phyloP scores from a whole-genome alignment of 1,140 invertebrate species.

The Bombus cullumanus region DNA sequence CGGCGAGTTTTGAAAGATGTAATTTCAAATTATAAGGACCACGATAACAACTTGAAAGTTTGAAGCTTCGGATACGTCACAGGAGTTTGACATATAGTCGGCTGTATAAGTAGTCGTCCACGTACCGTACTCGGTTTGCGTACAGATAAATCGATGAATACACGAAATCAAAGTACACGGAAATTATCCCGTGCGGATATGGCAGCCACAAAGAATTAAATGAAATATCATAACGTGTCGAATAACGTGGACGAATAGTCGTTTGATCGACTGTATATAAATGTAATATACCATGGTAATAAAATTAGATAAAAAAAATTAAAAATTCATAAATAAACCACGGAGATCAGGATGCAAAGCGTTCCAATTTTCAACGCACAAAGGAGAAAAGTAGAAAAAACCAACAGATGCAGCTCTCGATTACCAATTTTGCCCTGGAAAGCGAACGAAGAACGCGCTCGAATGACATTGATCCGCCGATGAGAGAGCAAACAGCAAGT shows the following conservation, averaged over 20 bases:
- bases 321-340: neutral
- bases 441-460: neutral
- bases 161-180: too few relatives aligned
- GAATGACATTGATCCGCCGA: neutral
- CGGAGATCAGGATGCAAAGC: neutral
- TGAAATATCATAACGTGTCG: neutral
- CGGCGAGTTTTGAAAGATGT: neutral
- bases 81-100: too few relatives aligned
- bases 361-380: neutral
- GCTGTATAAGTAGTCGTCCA: too few relatives aligned
- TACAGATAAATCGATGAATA: too few relatives aligned
- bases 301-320: neutral
- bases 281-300: neutral
- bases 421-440: conserved; percentile 5
- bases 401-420: neutral
- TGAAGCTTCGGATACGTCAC: neutral
- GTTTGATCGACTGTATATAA: too few relatives aligned
- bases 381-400: neutral
- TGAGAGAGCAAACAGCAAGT: neutral
- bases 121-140: too few relatives aligned
- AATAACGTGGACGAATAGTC: too few relatives aligned
- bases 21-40: neutral
- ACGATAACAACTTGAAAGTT: neutral
- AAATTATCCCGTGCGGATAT: too few relatives aligned
- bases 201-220: neutral